Base-by-base conservation (phyloP, 2,797 vertebrate genomes). In the Microctenopoma lineatum region DNA sequence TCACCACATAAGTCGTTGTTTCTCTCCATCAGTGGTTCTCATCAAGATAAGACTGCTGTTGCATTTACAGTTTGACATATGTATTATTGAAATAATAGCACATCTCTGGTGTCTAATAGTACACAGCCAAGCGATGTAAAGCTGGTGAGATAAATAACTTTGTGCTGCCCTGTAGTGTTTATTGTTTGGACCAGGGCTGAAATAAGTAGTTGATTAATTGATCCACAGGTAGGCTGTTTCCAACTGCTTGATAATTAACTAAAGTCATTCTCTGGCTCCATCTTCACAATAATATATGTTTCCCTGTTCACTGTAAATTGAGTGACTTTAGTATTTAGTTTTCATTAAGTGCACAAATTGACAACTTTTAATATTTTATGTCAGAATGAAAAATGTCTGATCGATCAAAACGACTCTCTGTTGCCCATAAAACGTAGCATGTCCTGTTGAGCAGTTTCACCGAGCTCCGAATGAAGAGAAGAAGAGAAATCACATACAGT, bases 1-100 rank as follows among this genome's bases (percentile, higher is more conserved):
- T 34, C 80, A 65, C 47, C 66, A 53, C 59, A 79, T 89, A 76
- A 86, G 71, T 87, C 80, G 80, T 21, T 64, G 48, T 63, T 45
- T 66, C 66, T 59, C 70, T 54, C 66, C 67, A 25, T 66, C 61
- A 48, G 1, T 46, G 21, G 50, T 34, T 63, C 59, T 86, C 66
- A 45, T 44, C 26, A 71, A 58, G 50, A 18, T 55, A 44, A 18
- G 52, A 48, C 44, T 57, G 25, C 48, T 57, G 59, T 59, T 69
- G 59, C 10, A 68, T 67, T 73, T 55, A 9, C 56, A 47, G 21
- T 9, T 27, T 44, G 16, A 3, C 52, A 18, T 34, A 15, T 18
- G n/a, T 46, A 25, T 21, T 46, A 75, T 73, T 27, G 38, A 16
- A 55, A 53, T 57, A 53, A 63, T 13, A n/a, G 15, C 2, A 53